These are phyloP conservation scores for Melanotaenia duboulayi DNA, from an alignment of 2,113 vertebrate species.

Conservation along the genomic window DNA sequence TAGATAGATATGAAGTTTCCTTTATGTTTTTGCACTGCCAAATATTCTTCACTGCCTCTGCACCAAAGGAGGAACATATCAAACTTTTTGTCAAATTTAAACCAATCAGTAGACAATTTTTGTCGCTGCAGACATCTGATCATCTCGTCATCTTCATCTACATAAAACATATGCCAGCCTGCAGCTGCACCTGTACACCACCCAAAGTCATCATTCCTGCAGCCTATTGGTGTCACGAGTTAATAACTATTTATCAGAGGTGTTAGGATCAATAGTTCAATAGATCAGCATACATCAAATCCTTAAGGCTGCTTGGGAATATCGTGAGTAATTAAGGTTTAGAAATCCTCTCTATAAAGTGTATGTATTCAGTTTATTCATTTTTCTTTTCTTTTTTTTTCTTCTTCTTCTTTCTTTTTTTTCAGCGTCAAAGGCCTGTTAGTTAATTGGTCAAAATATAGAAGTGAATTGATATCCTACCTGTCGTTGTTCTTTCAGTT, in stretches of 20 bases:
- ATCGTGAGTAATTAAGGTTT: not conserved
- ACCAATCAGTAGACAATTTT: slow-evolving; percentile 4
- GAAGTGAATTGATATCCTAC: slow-evolving; percentile 54
- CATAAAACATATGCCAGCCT: slow-evolving; percentile 9
- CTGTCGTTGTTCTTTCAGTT: slow-evolving; percentile 81
- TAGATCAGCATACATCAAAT: not conserved
- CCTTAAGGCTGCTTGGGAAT: not conserved
- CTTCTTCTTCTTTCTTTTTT: too few species aligned
- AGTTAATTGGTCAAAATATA: not conserved
- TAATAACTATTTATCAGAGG: slow-evolving; percentile 34
- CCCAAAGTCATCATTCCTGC: slow-evolving; percentile 20
- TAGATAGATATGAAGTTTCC: not conserved
- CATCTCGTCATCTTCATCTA: not conserved
- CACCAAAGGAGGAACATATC: too few species aligned
- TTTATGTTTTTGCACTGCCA: too few species aligned
- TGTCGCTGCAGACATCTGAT: slow-evolving; percentile 11
- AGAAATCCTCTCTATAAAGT: not conserved
- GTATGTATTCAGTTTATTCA: too few species aligned
- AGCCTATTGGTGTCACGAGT: slow-evolving; percentile 14
- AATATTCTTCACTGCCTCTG: too few species aligned
- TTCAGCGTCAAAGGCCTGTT: not conserved
- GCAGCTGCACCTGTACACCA: slow-evolving; percentile 25
- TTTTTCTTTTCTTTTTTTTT: too few species aligned
- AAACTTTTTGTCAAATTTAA: not conserved
- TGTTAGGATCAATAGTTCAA: slow-evolving; percentile 21